Evolutionary conservation across 1,140 invertebrate genomes (phyloP), one percentile per base, ranked within the genome.

Genomic region (Ericerus pela): DNA sequence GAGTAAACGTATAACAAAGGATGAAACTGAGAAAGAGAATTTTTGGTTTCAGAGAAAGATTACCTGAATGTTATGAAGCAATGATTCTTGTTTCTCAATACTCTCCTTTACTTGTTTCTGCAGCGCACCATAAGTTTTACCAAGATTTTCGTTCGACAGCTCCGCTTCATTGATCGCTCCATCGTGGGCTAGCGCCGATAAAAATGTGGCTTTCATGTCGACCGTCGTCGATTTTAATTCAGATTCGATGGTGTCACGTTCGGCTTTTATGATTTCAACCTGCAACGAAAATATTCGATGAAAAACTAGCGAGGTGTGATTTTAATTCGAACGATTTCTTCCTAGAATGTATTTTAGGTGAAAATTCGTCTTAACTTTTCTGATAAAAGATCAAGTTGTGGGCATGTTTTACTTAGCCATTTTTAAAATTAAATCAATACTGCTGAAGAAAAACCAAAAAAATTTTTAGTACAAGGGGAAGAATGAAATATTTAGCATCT

Each of bases 181-280:
- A 68, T 92, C 86, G 63, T 84, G 78, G 10, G 81, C 77, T 58
- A 97, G 70, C 1, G 89, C 85, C 41, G 71, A 69, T 53, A 93
- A 71, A 67, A 96, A 95, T 63, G 79, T 76, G 16, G 80, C 72
- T 68, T 87, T 88, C 79, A 97, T 86, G 66, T 97, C 90, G 61
- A 81, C 76, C 2, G 78, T 82, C 2, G 82, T 75, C 27, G 79
- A 81, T 66, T 95, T 94, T 0, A 98, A 71, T 71, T 94, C 85
- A 5, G 73, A 76, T 71, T 96, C 91, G 27, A 96, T 81, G 12
- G 76, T 79, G 71, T 96, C 90, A 37, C 93, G 76, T 70, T 94
- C 89, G 24, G 80, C 79, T 73, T 93, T 95, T 16, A 96, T 73
- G 29, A 79, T 79, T 65, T 93, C 88, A 14, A 96, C 87, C 73